phyloP scores from a whole-genome alignment of 2,797 vertebrate species.

The Anolis apletophallus region DNA sequence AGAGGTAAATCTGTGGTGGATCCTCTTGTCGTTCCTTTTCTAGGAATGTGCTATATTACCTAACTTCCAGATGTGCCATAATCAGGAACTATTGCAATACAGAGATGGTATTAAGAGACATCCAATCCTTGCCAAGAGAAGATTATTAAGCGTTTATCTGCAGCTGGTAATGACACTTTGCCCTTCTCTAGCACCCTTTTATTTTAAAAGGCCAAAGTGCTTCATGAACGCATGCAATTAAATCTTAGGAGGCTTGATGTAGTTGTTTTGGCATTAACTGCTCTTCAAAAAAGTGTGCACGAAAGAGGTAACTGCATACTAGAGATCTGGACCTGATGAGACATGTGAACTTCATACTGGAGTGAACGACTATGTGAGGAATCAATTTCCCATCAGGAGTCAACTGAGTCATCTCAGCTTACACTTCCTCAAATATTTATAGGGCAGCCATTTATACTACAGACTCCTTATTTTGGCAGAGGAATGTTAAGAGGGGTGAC shows the following conservation, averaged over 20 bases:
- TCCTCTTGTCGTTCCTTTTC: background rate
- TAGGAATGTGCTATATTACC: background rate
- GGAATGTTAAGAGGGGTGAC: background rate
- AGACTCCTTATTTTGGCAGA: background rate
- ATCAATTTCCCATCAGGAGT: background rate
- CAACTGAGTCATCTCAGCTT: background rate
- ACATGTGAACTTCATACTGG: background rate
- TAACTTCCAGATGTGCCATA: constrained; percentile 65
- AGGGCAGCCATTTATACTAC: background rate
- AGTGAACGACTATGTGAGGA: background rate
- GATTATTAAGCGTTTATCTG: constrained; percentile 73
- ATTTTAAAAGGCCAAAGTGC: constrained; percentile 60
- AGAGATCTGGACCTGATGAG: constrained; percentile 29
- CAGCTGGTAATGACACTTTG: constrained; percentile 66
- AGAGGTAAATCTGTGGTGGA: too few species aligned
- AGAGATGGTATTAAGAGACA: constrained; percentile 55
- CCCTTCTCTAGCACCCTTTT: constrained; percentile 66
- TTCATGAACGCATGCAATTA: constrained; percentile 65
- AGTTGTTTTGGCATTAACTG: constrained; percentile 35
- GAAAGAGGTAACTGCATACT: constrained; percentile 35
- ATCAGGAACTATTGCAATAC: constrained; percentile 36
- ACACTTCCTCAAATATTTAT: background rate
- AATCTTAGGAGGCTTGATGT: constrained; percentile 51
- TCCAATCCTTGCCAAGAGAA: constrained; percentile 67
- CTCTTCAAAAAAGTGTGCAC: background rate